These are phyloP conservation scores for Nettapus auritus DNA, from an alignment of 2,113 vertebrate genomes.

Conservation along the genomic window DNA sequence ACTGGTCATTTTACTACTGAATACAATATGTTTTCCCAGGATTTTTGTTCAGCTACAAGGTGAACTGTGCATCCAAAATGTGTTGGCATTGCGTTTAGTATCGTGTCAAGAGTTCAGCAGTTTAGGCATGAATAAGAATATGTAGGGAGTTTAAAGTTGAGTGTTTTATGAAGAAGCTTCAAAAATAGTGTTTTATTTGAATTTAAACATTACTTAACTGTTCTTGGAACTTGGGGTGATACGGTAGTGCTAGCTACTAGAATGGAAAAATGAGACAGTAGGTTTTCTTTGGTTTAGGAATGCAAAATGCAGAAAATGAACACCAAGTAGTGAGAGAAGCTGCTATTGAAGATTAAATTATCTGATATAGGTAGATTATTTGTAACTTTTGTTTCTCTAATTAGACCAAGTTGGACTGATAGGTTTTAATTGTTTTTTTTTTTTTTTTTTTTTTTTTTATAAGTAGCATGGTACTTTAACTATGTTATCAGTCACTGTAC, in stretches of 20 bases:
- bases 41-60: neutral
- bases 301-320: neutral
- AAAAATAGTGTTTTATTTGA: neutral
- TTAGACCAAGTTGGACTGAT: neutral
- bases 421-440: neutral
- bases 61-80: neutral
- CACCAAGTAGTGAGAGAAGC: neutral
- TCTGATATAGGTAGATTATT: neutral
- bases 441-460: no score
- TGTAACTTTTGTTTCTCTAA: neutral
- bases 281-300: neutral
- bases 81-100: neutral
- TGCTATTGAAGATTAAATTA: neutral
- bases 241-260: neutral
- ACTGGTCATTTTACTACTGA: neutral
- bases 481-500: neutral
- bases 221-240: neutral
- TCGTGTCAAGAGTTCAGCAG: neutral
- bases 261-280: neutral
- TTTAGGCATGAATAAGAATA: neutral
- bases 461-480: neutral
- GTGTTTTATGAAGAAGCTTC: neutral
- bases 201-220: neutral
- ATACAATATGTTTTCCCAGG: neutral
- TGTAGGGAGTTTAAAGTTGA: neutral